Base-by-base conservation (phyloP, 2,797 vertebrate species). In the Fratercula arctica region DNA sequence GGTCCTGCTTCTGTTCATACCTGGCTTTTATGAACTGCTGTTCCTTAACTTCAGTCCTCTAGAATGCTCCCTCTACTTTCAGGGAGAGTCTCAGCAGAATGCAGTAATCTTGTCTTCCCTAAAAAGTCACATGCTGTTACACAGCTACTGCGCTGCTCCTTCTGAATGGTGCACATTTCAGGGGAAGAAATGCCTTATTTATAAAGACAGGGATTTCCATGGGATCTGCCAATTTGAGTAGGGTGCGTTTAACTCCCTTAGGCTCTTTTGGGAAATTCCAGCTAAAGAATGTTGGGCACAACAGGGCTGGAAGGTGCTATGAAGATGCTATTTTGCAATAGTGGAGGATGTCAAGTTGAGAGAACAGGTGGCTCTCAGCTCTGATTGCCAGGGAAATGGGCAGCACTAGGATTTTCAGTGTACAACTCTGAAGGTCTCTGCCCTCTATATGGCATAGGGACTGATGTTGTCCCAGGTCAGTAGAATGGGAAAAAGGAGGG, bases 251-350 rank as follows among this genome's bases (percentile, higher is more conserved):
- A 72, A 80, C 37, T 85, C 16, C 45, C 31, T 18, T 26, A n/a
- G 31, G 64, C 41, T 77, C n/a, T 39, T 29, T 28, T 11, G n/a
- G 41, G 69, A 84, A 75, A 24, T 37, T 39, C 28, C 23, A 90
- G 66, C 39, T 11, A 13, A 53, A 59, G 20, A 12, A 23, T 7
- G 11, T 21, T 67, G 70, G 54, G 67, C 37, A 83, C 19, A 66
- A 48, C 0, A 0, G 33, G 13, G 35, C 35, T 67, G 50, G 45
- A 60, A 35, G 46, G 57, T 37, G 57, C 59, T 57, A 0, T 1
- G 14, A 45, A 74, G 76, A 28, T 16, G 48, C 33, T 81, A 8
- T 37, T 60, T 43, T 54, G 16, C 68, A 53, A 1, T 1, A n/a
- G 33, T 1, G 29, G 26, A 79, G 66, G 51, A 73, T 37, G 41